Percentiles rank a stretch among this genome's conserved stretches.
Conservation (phyloP, 1,140 invertebrate genomes). For the Drosophila navojoa region DNA sequence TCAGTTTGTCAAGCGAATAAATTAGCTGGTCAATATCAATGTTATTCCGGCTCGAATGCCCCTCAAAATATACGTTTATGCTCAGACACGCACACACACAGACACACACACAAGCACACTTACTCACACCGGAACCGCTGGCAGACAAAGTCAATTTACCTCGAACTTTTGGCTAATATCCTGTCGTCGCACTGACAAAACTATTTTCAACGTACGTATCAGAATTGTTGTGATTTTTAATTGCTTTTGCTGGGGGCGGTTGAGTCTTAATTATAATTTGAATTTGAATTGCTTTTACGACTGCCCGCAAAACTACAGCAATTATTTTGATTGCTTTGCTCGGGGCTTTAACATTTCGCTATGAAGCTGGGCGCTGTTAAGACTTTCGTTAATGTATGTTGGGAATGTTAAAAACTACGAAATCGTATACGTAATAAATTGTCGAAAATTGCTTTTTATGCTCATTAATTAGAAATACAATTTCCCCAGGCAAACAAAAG, state of each 20-base stretch:
- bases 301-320: slow-evolving; percentile 53
- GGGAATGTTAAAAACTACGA: slow-evolving; percentile 50
- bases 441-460: slow-evolving; percentile 65
- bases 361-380: slow-evolving; percentile 13
- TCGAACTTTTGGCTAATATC: slow-evolving; percentile 73
- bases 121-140: slow-evolving; percentile 9
- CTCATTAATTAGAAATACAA: slow-evolving; percentile 76
- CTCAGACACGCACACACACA: slow-evolving; percentile 6
- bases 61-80: neutral
- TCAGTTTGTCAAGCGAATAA: slow-evolving; percentile 59
- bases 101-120: slow-evolving; percentile 1
- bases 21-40: slow-evolving; percentile 52
- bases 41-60: slow-evolving; percentile 14
- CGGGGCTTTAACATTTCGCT: slow-evolving; percentile 27
- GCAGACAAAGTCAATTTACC: slow-evolving; percentile 64
- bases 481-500: slow-evolving; percentile 43
- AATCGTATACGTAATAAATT: slow-evolving; percentile 52
- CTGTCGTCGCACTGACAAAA: slow-evolving; percentile 69
- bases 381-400: slow-evolving; percentile 51
- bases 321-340: slow-evolving; percentile 65
- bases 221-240: slow-evolving; percentile 70
- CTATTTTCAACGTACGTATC: slow-evolving; percentile 67
- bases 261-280: slow-evolving; percentile 71
- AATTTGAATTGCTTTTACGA: slow-evolving; percentile 75
- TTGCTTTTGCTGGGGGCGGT: slow-evolving; percentile 63